A percentile compares a stretch with the other conserved stretches of the same genome.
These are phyloP conservation scores for Mylabris phalerata DNA, from an alignment of 1,140 invertebrate genomes.

Conservation along the genomic window DNA sequence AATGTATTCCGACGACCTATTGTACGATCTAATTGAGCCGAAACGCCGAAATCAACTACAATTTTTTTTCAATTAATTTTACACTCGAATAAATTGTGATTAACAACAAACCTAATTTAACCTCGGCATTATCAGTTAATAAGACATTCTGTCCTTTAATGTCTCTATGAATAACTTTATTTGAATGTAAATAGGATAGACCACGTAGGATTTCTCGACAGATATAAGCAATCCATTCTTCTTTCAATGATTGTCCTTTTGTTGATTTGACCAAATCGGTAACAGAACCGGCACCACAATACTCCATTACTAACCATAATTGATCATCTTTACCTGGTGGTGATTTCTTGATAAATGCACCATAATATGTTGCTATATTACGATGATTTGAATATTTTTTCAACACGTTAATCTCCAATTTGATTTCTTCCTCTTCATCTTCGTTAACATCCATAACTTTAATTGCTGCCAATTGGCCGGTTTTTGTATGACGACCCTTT, in stretches of 20 bases:
- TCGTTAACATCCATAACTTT: conserved; percentile 99
- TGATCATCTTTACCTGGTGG: conserved; percentile 99
- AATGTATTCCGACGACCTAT: conserved; percentile 98
- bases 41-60: conserved; percentile 98
- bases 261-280: conserved; percentile 99
- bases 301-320: conserved; percentile 99
- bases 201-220: conserved; percentile 95
- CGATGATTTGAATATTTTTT: conserved; percentile 99
- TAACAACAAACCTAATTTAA: conserved; percentile 74
- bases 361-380: conserved; percentile 99
- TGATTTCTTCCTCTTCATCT: conserved; percentile 99
- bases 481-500: conserved; percentile 98
- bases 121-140: conserved; percentile 98
- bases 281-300: conserved; percentile 97
- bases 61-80: not conserved
- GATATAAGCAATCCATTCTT: conserved; percentile 99
- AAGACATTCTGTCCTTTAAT: conserved; percentile 99
- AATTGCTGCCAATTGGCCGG: conserved; percentile 97
- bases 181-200: conserved; percentile 94
- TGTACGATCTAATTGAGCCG: conserved; percentile 96
- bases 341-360: conserved; percentile 99
- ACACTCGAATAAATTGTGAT: not conserved
- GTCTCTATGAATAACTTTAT: conserved; percentile 99
- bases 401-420: conserved; percentile 98
- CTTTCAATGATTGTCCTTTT: conserved; percentile 95